Evolutionary conservation across 2,888 invertebrate genomes (phyloP).

Genomic region (Rhopalosiphum nymphaeae): DNA sequence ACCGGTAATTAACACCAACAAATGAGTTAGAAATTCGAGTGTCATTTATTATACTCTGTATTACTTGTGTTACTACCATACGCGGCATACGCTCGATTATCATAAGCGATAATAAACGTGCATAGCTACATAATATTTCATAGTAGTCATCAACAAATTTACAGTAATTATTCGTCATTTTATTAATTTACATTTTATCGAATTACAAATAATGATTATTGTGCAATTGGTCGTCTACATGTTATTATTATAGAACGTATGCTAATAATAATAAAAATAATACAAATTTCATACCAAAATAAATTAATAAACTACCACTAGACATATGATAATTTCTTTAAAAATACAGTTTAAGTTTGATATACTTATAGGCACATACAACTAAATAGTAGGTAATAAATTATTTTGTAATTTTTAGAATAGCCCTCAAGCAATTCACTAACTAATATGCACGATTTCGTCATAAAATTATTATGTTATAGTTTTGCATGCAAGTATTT

Average conservation of each 20-base stretch:
- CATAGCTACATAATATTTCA: background rate
- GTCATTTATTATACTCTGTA: background rate
- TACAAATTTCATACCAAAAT: background rate
- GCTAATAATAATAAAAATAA: no score
- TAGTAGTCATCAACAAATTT: background rate
- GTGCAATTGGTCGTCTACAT: background rate
- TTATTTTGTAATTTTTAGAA: background rate
- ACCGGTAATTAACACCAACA: conserved; percentile 38
- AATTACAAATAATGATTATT: background rate
- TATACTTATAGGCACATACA: background rate
- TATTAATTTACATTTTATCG: background rate
- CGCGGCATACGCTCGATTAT: background rate
- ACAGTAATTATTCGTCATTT: background rate
- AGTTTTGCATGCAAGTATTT: background rate
- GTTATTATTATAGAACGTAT: background rate
- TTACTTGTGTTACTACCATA: background rate
- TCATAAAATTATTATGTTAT: background rate
- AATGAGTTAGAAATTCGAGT: conserved; percentile 26
- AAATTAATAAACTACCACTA: background rate
- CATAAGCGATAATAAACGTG: background rate
- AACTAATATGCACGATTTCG: background rate
- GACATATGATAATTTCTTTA: background rate
- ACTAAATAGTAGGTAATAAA: background rate
- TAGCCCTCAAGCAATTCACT: background rate
- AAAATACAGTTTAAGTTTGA: background rate